phyloP scores from a whole-genome alignment of 2,113 vertebrate genomes.

The Bothrops jararaca region DNA sequence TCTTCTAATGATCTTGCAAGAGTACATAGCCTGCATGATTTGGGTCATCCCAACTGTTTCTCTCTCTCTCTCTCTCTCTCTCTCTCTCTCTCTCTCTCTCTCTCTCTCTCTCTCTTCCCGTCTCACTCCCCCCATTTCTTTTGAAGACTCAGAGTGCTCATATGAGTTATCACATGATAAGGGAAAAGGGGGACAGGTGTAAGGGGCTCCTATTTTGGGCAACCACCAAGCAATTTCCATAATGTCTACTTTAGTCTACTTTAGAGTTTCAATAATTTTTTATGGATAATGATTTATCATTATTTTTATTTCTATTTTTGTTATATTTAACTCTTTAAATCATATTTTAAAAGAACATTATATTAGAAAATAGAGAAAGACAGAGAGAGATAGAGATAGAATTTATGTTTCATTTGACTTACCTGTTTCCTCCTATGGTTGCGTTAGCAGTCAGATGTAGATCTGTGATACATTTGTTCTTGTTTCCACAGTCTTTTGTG shows the following conservation, averaged over 20 bases:
- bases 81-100: not conserved
- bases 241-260: not conserved
- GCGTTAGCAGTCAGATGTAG: slow-evolving; percentile 76
- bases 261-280: not conserved
- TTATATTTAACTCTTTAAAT: not conserved
- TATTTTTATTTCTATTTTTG: not conserved
- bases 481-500: slow-evolving; percentile 87
- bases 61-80: not conserved
- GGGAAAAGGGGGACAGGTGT: not conserved
- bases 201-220: not conserved
- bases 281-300: not conserved
- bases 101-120: not conserved
- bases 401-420: slow-evolving; percentile 28
- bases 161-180: not conserved
- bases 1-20: not conserved
- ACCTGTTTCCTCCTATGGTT: slow-evolving; percentile 70
- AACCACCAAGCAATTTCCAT: not conserved
- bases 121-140: not conserved
- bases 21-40: not conserved
- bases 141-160: not conserved
- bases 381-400: not conserved
- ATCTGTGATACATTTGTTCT: slow-evolving; percentile 85
- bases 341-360: not conserved
- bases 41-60: not conserved
- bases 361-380: not conserved